Evolutionary conservation across 2,888 invertebrate species (phyloP), one percentile per base, ranked within the genome.

Genomic region (Malthinus flaveolus): DNA sequence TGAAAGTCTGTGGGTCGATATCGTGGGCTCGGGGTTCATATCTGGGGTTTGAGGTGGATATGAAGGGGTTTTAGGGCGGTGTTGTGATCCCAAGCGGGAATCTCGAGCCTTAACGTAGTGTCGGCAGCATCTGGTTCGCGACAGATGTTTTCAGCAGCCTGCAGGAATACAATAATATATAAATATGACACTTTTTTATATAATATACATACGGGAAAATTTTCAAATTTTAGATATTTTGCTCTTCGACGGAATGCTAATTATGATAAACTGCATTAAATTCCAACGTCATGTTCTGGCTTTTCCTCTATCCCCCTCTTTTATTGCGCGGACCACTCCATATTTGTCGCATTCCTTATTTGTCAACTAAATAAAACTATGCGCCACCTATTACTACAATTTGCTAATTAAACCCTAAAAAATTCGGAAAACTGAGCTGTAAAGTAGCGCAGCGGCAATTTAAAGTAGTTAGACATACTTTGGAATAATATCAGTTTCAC

Each of bases 211-310:
- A 39, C 7, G 10, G 23, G 23, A 42, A 13, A 1, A 5, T 15
- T 15, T 15, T 42, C n/a, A 15, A 35, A 35, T 10, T 35, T 35
- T 35, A 6, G 35, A 35, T 35, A 1, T 35, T 10, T 6, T 15
- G 36, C 7, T 42, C 13, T 42, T 42, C 7, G 68, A 62, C 62
- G 75, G 76, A 77, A 77, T 76, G 76, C 73, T 76, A 78, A 78
- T 78, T 76, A 78, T 76, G 75, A 75, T 66, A 68, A 73, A 74
- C 71, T 70, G 71, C 71, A 68, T 64, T 64, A 64, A 70, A 76
- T 76, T 75, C 76, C 76, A 68, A 65, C 71, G 73, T 70, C 70
- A 69, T 69, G 71, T 73, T 71, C 70, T 67, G 68, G 49, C 47
- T 65, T 68, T 66, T 63, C 53, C 59, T 69, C 55, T 68, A 69